Conservation (phyloP, 2,888 invertebrate species). For the Pyralis farinalis region DNA sequence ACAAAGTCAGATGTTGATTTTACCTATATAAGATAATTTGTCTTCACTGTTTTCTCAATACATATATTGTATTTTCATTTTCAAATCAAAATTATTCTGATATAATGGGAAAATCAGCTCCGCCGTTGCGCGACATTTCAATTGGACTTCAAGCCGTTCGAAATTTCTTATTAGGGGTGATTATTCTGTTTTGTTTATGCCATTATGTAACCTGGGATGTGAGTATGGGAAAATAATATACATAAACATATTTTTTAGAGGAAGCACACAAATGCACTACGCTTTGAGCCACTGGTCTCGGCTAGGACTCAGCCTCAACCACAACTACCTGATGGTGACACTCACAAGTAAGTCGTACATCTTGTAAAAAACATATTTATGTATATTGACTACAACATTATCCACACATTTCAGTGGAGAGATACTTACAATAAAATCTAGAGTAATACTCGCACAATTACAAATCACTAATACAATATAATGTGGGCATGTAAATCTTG, state of each 20-base stretch:
- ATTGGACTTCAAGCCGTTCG: conserved; percentile 82
- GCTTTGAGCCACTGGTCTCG: conserved; percentile 85
- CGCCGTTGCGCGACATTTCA: conserved; percentile 83
- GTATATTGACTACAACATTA: no score
- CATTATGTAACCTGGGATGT: conserved; percentile 44
- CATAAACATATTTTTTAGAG: conserved; percentile 59
- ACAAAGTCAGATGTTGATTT: no score
- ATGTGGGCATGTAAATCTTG: no score
- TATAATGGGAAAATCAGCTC: conserved; percentile 63
- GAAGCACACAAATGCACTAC: conserved; percentile 80
- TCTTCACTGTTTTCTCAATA: no score
- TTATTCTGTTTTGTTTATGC: conserved; percentile 28
- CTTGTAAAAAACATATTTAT: not conserved
- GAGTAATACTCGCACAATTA: no score
- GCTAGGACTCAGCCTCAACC: conserved; percentile 92
- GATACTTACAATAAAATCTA: no score
- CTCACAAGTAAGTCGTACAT: conserved; percentile 77
- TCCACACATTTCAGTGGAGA: no score
- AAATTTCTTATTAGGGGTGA: conserved; percentile 85
- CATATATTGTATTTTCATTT: no score
- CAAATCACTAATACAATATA: no score
- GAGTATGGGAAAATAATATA: conserved; percentile 6
- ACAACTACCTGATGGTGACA: conserved; percentile 89
- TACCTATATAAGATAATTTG: no score
- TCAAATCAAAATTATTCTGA: no score